phyloP scores from a whole-genome alignment of 2,888 invertebrate species.

The Atethmia centrago region DNA sequence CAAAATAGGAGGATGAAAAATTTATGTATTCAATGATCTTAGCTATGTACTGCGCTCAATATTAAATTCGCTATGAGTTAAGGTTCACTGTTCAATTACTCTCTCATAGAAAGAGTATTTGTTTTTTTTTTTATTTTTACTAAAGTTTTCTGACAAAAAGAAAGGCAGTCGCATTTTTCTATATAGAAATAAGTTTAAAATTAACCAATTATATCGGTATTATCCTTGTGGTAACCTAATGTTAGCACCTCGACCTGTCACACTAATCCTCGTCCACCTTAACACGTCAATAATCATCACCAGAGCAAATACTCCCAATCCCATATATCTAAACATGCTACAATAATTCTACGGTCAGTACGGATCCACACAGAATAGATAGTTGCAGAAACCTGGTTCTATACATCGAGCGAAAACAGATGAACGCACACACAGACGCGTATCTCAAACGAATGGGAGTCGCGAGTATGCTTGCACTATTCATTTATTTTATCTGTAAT shows the following conservation, averaged over 20 bases:
- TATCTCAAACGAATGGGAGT: neutral
- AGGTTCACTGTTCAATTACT: neutral
- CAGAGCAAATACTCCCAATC: conserved; percentile 22
- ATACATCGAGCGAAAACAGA: neutral
- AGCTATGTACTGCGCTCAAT: neutral
- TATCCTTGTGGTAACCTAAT: neutral
- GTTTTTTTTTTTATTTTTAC: neutral
- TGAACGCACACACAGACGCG: neutral
- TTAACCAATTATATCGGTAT: neutral
- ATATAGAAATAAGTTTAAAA: neutral
- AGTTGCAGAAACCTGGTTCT: neutral
- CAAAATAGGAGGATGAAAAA: neutral
- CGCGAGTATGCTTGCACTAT: neutral
- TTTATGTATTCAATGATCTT: neutral
- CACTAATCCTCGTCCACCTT: neutral
- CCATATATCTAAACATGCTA: conserved; percentile 35
- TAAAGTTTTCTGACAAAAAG: neutral
- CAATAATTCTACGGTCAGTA: conserved; percentile 41
- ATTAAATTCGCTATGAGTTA: neutral
- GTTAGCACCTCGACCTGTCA: neutral
- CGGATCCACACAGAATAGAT: neutral
- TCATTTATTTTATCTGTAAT: conserved; percentile 1
- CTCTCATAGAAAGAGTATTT: neutral
- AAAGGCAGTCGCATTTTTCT: neutral
- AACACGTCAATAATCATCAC: conserved; percentile 31